Conservation (phyloP, 2,113 vertebrate species). For the Acanthochromis polyacanthus region DNA sequence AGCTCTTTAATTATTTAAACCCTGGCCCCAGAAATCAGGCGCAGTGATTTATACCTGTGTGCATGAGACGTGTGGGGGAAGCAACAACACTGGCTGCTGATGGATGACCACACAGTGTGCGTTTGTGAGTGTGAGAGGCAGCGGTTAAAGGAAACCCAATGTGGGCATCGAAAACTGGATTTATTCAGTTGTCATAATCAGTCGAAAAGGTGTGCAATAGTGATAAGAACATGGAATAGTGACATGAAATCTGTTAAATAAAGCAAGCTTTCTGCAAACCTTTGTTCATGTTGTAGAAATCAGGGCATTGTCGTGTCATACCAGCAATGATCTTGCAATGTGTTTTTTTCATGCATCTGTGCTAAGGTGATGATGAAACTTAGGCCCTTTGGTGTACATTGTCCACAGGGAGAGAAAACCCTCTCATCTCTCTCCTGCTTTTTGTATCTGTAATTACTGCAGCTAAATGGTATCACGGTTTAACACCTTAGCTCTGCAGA, state of each 20-base stretch:
- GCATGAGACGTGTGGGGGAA: slow-evolving; percentile 70
- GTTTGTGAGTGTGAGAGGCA: slow-evolving; percentile 27
- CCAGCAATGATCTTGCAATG: slow-evolving; percentile 21
- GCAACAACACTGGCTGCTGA: slow-evolving; percentile 76
- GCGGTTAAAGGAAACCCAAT: slow-evolving; percentile 25
- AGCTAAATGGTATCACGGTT: slow-evolving; percentile 64
- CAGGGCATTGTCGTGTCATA: slow-evolving; percentile 18
- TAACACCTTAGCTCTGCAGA: slow-evolving; percentile 65
- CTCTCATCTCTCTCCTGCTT: slow-evolving; percentile 58
- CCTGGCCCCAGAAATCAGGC: slow-evolving; percentile 77
- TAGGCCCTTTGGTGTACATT: slow-evolving; percentile 54
- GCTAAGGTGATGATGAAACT: slow-evolving; percentile 71
- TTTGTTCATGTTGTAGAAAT: slow-evolving; percentile 28
- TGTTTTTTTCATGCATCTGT: slow-evolving; percentile 39
- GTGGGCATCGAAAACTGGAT: slow-evolving; percentile 12
- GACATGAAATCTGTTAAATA: neutral
- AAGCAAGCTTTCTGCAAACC: slow-evolving; percentile 30
- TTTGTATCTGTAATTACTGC: slow-evolving; percentile 71
- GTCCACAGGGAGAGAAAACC: slow-evolving; percentile 73
- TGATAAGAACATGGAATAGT: slow-evolving; percentile 1
- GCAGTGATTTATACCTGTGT: slow-evolving; percentile 81
- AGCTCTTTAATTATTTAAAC: slow-evolving; percentile 87
- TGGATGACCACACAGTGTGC: slow-evolving; percentile 64
- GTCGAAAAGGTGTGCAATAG: neutral
- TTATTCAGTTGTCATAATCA: slow-evolving; percentile 37